phyloP scores from a whole-genome alignment of 2,113 vertebrate species.

The Cathartes aura region DNA sequence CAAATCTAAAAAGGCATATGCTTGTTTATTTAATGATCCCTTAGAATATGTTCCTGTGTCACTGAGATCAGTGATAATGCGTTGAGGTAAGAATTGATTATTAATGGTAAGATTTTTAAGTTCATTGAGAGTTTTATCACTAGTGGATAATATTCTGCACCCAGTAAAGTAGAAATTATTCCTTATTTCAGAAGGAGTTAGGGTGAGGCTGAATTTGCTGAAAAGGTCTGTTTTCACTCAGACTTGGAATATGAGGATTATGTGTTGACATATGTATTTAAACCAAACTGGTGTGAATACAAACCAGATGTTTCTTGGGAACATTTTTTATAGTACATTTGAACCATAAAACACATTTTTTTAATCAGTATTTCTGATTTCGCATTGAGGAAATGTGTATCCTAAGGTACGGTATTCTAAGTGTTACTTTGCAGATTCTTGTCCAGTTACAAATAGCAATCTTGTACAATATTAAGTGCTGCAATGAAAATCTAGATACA shows the following conservation, averaged over 20 bases:
- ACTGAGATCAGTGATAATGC: not conserved
- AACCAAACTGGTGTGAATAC: not conserved
- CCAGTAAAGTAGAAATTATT: not conserved
- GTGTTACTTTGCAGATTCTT: not conserved
- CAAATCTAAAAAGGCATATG: not conserved
- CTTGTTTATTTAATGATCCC: not conserved
- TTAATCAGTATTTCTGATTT: not conserved
- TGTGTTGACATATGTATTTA: conserved; percentile 17
- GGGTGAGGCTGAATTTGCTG: not conserved
- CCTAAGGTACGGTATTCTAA: not conserved
- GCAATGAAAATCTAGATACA: not conserved
- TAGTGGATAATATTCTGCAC: not conserved
- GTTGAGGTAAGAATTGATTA: not conserved
- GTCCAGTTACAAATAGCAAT: not conserved
- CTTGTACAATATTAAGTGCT: not conserved
- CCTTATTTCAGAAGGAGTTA: not conserved
- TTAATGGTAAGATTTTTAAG: not conserved
- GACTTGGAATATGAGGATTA: not conserved
- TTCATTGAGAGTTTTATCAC: not conserved
- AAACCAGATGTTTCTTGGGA: conserved; percentile 16
- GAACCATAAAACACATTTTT: not conserved
- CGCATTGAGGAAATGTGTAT: not conserved
- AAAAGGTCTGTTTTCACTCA: conserved; percentile 4
- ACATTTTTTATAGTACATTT: not conserved
- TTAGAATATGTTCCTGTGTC: not conserved